Conservation (phyloP, 2,113 vertebrate species). For the Brienomyrus longianalis region DNA sequence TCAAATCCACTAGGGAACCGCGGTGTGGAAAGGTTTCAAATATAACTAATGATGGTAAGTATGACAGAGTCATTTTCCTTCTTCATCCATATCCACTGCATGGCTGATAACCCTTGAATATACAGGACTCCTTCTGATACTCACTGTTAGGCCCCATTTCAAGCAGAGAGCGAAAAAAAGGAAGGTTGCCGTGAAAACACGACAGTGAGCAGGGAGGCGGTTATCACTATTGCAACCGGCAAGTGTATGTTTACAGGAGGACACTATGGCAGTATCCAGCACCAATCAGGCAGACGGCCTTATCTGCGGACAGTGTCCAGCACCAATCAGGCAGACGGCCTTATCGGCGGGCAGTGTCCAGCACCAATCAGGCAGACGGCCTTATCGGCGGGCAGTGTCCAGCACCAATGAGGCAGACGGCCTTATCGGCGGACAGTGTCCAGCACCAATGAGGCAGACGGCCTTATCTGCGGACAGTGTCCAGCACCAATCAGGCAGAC, state of each 20-base stretch:
- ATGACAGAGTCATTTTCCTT: not conserved
- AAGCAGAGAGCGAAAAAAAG: too few relatives aligned
- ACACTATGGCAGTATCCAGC: not conserved
- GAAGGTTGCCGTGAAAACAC: not conserved
- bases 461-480: too few relatives aligned
- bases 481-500: not conserved
- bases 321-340: not conserved
- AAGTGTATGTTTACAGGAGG: not conserved
- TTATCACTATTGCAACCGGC: not conserved
- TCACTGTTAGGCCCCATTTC: not conserved
- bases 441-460: too few relatives aligned
- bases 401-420: too few relatives aligned
- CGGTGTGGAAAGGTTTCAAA: not conserved
- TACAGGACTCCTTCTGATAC: not conserved
- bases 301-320: too few relatives aligned
- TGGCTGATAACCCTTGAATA: not conserved
- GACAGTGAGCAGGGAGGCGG: not conserved
- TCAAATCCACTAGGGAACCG: not conserved
- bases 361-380: too few relatives aligned
- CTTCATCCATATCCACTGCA: not conserved
- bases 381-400: too few relatives aligned
- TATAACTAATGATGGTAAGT: not conserved
- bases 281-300: too few relatives aligned
- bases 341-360: too few relatives aligned
- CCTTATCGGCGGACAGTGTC: fast-evolving